Evolutionary conservation across 2,797 vertebrate species (phyloP), one percentile per base, ranked within the genome.

Genomic region (Lepilemur septentrionalis): DNA sequence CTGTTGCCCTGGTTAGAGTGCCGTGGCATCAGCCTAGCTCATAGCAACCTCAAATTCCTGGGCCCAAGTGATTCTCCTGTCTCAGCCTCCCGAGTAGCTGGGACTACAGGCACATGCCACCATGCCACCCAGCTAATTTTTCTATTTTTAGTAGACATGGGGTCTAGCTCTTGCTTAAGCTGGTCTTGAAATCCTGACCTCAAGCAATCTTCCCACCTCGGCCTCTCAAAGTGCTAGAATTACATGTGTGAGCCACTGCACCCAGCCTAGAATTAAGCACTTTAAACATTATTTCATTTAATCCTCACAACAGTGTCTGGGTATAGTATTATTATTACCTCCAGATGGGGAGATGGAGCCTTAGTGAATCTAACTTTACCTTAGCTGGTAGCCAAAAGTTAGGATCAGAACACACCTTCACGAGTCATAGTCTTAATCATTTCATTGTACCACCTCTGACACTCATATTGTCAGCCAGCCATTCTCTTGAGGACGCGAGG

Each of bases 221-320:
- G 55, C 55, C 55, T 57, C 55, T 10, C 55, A 57, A 23, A 57
- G 22, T 57, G 22, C 55, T 57, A 57, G 55, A 9, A 57, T 57
- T 25, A 57, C 22, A 57, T 8, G 55, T 25, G 3, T 57, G 55
- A 57, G 55, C 55, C 55, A 25, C 22, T 57, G 22, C 55, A 57
- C 23, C 55, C 22, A 23, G 55, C 55, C 55, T 57, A 57, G 22
- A 57, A 86, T 35, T 67, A 78, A 80, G n/a, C 55, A 59, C 52
- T 89, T 89, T 78, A 94, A 84, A 79, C 41, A 35, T 43, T 59
- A 82, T 59, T 80, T 90, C 38, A 46, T 90, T 91, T 88, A 72
- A 93, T 61, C 20, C 57, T 94, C 35, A 61, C 38, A 91, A 76
- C 17, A 63, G 55, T 78, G 35, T 70, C 18, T 59, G 50, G 46